Conservation (phyloP, 2,113 vertebrate genomes). For the Narcine bancroftii region DNA sequence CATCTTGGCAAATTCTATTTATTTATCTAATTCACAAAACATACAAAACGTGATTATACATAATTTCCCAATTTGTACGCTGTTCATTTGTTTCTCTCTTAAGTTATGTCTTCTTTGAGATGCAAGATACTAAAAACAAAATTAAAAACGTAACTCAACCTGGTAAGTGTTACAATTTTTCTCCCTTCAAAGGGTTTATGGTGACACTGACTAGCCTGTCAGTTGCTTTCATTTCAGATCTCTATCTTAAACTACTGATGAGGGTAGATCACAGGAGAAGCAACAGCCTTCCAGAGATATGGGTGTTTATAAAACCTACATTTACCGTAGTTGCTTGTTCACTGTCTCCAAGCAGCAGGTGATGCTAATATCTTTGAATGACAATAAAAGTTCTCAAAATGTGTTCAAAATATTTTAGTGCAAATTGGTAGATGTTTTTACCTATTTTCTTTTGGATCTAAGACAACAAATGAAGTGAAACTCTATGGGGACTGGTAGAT, state of each 20-base stretch:
- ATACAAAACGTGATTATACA: neutral
- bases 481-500: too few species aligned
- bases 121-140: neutral
- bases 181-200: conserved; percentile 24
- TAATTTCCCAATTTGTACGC: neutral
- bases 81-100: neutral
- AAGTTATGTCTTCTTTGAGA: neutral
- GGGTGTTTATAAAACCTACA: conserved; percentile 49
- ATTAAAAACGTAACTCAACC: conserved; percentile 17
- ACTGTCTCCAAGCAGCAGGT: conserved; percentile 44
- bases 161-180: conserved; percentile 34
- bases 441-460: neutral
- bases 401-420: neutral
- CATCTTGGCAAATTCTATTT: neutral
- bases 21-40: neutral
- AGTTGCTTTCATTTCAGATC: conserved; percentile 22
- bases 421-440: neutral
- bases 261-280: conserved; percentile 38
- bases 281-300: conserved; percentile 45
- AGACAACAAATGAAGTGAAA: neutral
- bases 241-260: neutral
- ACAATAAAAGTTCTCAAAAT: conserved; percentile 46
- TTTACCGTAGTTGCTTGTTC: conserved; percentile 44
- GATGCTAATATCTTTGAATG: conserved; percentile 43
- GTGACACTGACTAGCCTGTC: neutral